Evolutionary conservation across 2,113 vertebrate species (phyloP).

Genomic region (Cairina moschata): DNA sequence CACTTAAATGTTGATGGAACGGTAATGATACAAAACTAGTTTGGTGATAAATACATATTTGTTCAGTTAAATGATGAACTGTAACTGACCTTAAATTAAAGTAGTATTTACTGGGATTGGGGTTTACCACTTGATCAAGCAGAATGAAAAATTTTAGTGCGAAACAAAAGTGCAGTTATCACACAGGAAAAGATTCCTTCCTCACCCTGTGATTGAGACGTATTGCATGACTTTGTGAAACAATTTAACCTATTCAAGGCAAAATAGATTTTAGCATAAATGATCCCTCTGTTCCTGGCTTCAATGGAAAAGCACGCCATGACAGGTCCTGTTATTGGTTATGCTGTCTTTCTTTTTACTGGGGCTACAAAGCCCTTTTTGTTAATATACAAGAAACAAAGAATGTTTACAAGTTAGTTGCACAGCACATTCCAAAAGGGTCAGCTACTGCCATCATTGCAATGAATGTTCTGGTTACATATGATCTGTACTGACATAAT

Average conservation of each 20-base stretch:
- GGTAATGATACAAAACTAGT: neutral
- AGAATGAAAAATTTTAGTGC: slow-evolving; percentile 40
- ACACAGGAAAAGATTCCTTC: slow-evolving; percentile 30
- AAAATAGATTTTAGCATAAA: slow-evolving; percentile 23
- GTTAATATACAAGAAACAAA: slow-evolving; percentile 55
- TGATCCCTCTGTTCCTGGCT: slow-evolving; percentile 28
- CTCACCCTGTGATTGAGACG: slow-evolving; percentile 21
- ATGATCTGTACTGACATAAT: neutral
- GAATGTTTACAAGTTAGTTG: neutral
- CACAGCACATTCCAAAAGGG: neutral
- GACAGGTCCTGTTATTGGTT: slow-evolving; percentile 29
- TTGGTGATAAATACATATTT: slow-evolving; percentile 44
- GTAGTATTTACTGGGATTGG: neutral
- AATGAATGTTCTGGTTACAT: neutral
- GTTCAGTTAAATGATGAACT: slow-evolving; percentile 56
- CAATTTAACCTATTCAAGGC: slow-evolving; percentile 10
- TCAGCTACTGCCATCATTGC: neutral
- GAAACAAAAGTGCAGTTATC: slow-evolving; percentile 61
- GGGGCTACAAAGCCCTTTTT: slow-evolving; percentile 58
- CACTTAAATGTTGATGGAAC: neutral
- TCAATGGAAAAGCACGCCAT: slow-evolving; percentile 31
- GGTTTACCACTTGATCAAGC: slow-evolving; percentile 6
- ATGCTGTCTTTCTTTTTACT: neutral
- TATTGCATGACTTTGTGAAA: slow-evolving; percentile 28
- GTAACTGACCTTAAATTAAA: slow-evolving; percentile 36